These are phyloP conservation scores for Ceratina australensis DNA, from an alignment of 1,140 invertebrate genomes.

Conservation along the genomic window DNA sequence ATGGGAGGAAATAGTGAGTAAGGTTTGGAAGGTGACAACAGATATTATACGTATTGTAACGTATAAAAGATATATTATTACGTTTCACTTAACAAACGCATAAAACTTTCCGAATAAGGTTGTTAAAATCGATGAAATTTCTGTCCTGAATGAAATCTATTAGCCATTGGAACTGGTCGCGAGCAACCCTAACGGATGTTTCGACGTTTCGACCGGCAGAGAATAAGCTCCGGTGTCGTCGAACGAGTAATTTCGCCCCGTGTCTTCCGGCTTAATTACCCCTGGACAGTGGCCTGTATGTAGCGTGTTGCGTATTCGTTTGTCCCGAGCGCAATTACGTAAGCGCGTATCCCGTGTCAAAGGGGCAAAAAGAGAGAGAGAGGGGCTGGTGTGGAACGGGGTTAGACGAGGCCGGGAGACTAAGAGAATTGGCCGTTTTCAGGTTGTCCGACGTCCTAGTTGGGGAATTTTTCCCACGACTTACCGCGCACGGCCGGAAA, in stretches of 20 bases:
- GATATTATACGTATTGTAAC: too few species aligned
- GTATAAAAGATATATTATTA: too few species aligned
- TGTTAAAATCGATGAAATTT: too few species aligned
- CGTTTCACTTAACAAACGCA: too few species aligned
- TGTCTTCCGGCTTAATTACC: slow-evolving; percentile 20
- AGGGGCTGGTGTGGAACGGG: too few species aligned
- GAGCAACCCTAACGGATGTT: background rate
- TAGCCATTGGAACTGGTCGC: background rate
- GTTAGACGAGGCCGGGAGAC: too few species aligned
- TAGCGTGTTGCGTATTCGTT: slow-evolving; percentile 17
- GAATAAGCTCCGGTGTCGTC: slow-evolving; percentile 5
- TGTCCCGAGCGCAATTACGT: slow-evolving; percentile 25
- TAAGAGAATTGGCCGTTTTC: slow-evolving; percentile 15
- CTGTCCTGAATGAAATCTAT: background rate
- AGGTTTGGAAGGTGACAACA: too few species aligned
- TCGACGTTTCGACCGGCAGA: background rate
- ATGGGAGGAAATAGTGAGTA: too few species aligned
- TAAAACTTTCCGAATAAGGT: too few species aligned
- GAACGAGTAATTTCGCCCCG: slow-evolving; percentile 5
- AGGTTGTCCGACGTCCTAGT: slow-evolving; percentile 18
- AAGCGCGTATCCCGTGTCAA: slow-evolving; percentile 19
- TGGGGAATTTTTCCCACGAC: slow-evolving; percentile 24
- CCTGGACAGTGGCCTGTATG: background rate
- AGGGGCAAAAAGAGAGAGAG: background rate
- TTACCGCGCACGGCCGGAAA: slow-evolving; percentile 5